Evolutionary conservation across 2,888 invertebrate species (phyloP), one percentile per base, ranked within the genome.

Genomic region (Bruchidius siliquastri): DNA sequence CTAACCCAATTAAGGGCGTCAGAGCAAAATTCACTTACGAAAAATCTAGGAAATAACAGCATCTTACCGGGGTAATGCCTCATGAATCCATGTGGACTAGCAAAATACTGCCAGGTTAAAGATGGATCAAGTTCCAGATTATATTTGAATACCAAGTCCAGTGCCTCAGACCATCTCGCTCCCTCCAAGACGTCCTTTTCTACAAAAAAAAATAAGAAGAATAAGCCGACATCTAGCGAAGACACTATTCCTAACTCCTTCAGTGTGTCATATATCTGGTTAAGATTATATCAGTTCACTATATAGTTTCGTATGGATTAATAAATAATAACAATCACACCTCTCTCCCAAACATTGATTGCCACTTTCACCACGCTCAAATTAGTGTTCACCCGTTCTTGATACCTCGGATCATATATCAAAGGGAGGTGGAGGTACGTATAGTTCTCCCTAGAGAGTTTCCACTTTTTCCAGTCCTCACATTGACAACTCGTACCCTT

Each of bases 61-160:
- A n/a, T 26, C 26, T 84, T 89, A 94, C 94, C 95, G 81, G 99
- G 99, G 88, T 94, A 99, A 85, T 96, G 96, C 81, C 99, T 90
- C 92, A 99, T 96, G 86, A 98, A 98, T 70, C 99, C 99, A 67
- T 94, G 92, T 67, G 97, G 93, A 87, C 97, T 98, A 77, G 99
- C 98, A 87, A 99, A 99, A 87, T 96, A 98, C 88, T 99, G 99
- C 96, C 98, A 99, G 13, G 94, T 94, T 68, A 98, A 88, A 0
- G 96, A 93, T n/a, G 94, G 94, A 87, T 97, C 96, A 74, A 91
- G 91, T 83, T 92, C 90, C 82, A 92, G 93, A 87, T 98, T 98
- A 82, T 93, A 91, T 79, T 92, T 92, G 86, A 98, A 99, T 80
- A 93, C 94, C 70, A 93, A 90, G 86, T 98, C 97, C 80, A 99